These are phyloP conservation scores for Monochamus saltuarius DNA, from an alignment of 1,140 invertebrate species.

Conservation along the genomic window DNA sequence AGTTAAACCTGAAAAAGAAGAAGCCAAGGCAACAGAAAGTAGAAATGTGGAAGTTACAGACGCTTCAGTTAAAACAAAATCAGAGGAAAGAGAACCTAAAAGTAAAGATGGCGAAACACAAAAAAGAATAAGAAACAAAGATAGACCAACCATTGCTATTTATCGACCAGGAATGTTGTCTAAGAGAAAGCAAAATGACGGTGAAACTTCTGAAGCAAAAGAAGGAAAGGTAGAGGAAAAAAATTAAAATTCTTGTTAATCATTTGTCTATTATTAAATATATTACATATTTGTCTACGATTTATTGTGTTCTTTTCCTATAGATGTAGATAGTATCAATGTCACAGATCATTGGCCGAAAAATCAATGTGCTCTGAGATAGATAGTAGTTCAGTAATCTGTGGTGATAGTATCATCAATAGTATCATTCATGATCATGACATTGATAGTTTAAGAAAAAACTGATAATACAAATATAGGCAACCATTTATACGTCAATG, in stretches of 20 bases:
- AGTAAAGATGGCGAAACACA: slow-evolving; percentile 31
- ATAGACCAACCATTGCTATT: slow-evolving; percentile 47
- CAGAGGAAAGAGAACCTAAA: slow-evolving; percentile 19
- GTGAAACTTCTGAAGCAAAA: slow-evolving; percentile 23
- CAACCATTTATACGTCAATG: too few species aligned
- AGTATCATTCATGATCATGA: too few species aligned
- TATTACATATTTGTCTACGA: too few species aligned
- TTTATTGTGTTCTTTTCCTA: too few species aligned
- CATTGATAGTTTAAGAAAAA: too few species aligned
- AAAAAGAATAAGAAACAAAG: slow-evolving; percentile 56
- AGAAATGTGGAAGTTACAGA: slow-evolving; percentile 11
- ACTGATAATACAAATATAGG: too few species aligned
- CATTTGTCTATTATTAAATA: not conserved
- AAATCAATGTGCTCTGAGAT: too few species aligned
- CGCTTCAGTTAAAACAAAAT: slow-evolving; percentile 26
- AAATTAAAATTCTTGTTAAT: not conserved
- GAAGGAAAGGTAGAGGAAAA: slow-evolving; percentile 1
- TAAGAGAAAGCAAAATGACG: slow-evolving; percentile 42
- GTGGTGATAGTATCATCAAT: too few species aligned
- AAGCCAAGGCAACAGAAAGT: slow-evolving; percentile 5
- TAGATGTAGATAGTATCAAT: too few species aligned
- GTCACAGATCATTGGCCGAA: too few species aligned
- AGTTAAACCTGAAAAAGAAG: slow-evolving; percentile 17
- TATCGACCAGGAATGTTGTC: slow-evolving; percentile 51
- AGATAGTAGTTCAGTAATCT: too few species aligned